Percentiles rank a stretch among this genome's conserved stretches.
These are phyloP conservation scores for Pelecanoides urinatrix DNA, from an alignment of 2,113 vertebrate genomes.

Conservation along the genomic window DNA sequence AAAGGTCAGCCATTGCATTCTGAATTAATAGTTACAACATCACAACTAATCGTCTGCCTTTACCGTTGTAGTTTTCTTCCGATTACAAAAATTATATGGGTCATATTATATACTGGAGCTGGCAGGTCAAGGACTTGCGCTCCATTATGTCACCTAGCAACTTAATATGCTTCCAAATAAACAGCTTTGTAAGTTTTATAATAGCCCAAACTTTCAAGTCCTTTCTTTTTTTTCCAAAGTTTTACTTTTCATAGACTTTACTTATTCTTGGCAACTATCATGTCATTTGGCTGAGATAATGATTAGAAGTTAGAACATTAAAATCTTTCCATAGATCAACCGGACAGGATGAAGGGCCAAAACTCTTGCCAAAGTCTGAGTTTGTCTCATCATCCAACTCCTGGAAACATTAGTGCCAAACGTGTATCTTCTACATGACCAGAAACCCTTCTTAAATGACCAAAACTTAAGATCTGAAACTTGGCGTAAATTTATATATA, in stretches of 20 bases:
- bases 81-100: neutral
- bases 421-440: neutral
- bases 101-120: neutral
- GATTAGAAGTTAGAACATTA: conserved; percentile 2
- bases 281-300: conserved; percentile 8
- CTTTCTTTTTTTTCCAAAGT: neutral
- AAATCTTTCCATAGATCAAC: conserved; percentile 21
- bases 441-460: neutral
- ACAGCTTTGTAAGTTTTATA: conserved; percentile 33
- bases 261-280: conserved; percentile 22
- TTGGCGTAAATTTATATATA: neutral
- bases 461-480: neutral
- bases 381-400: neutral
- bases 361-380: neutral
- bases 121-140: neutral
- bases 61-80: neutral
- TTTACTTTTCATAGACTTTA: conserved; percentile 41
- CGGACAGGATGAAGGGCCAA: neutral
- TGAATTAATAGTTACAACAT: neutral
- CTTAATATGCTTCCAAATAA: conserved; percentile 50
- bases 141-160: conserved; percentile 69
- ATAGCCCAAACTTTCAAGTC: neutral
- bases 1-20: neutral
- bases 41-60: neutral
- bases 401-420: neutral